These are phyloP conservation scores for Saguinus midas DNA, from an alignment of 2,113 vertebrate species.

Conservation along the genomic window DNA sequence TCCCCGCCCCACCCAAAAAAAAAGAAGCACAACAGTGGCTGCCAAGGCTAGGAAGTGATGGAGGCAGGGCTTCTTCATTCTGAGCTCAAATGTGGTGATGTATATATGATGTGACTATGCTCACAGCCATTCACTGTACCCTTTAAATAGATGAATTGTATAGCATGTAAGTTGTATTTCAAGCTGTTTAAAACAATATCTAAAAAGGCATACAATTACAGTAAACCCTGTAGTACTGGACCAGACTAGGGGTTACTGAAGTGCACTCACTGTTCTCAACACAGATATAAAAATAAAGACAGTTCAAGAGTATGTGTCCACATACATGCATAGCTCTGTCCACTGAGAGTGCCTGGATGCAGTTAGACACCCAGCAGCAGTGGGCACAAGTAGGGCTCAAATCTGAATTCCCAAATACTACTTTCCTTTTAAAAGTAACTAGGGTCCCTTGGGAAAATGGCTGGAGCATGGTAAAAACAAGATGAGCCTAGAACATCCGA, in stretches of 20 bases:
- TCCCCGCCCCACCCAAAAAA: too few relatives aligned
- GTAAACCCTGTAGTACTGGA: background rate
- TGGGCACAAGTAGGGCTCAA: background rate
- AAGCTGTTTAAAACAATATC: background rate
- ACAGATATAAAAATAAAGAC: background rate
- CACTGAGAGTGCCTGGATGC: background rate
- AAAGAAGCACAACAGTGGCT: background rate
- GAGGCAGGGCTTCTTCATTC: background rate
- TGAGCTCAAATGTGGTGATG: background rate
- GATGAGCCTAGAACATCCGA: background rate
- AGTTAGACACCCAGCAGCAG: background rate
- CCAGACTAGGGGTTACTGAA: background rate
- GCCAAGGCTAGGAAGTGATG: background rate
- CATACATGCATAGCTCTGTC: background rate
- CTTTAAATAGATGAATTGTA: background rate
- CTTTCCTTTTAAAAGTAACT: background rate
- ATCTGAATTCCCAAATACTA: background rate
- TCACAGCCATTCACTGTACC: background rate
- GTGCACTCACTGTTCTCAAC: background rate
- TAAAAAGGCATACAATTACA: conserved; percentile 15
- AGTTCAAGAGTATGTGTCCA: background rate
- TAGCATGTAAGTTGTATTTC: background rate
- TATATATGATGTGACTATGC: background rate
- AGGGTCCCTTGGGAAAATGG: background rate
- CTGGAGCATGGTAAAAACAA: background rate